A percentile compares a stretch with the other conserved stretches of the same genome.
These are phyloP conservation scores for Prionace glauca DNA, from an alignment of 2,797 vertebrate genomes.

Conservation along the genomic window DNA sequence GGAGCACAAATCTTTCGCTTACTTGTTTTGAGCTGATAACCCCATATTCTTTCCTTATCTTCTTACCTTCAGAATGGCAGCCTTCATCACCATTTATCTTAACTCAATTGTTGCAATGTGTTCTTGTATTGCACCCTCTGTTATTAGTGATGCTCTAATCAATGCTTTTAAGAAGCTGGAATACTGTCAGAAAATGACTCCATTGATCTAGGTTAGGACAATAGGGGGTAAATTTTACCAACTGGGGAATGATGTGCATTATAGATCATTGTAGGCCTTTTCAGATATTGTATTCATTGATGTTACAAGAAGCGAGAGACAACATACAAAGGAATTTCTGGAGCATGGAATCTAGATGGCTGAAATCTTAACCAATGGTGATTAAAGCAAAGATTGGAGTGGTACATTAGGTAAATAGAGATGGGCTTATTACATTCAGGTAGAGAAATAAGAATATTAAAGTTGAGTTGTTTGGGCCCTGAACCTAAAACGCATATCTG, in stretches of 20 bases:
- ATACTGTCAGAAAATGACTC: neutral
- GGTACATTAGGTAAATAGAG: neutral
- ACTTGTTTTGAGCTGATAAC: constrained; percentile 15
- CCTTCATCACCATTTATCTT: neutral
- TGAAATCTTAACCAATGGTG: neutral
- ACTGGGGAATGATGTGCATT: neutral
- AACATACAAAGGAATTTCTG: neutral
- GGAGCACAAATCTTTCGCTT: neutral
- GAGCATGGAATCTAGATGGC: neutral
- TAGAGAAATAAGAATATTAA: neutral
- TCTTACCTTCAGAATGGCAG: neutral
- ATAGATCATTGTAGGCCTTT: neutral
- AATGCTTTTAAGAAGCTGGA: neutral
- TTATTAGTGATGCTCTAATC: neutral
- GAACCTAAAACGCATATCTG: too few relatives aligned
- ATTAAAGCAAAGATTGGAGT: neutral
- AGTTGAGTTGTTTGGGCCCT: neutral
- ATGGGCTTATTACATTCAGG: neutral
- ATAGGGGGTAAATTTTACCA: neutral
- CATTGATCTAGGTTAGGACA: neutral
- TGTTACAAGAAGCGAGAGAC: neutral
- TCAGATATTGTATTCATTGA: neutral
- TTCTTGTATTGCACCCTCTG: neutral
- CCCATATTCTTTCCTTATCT: neutral
- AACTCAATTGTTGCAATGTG: neutral